Conservation (phyloP, 2,888 invertebrate species). For the Synanthedon formicaeformis region DNA sequence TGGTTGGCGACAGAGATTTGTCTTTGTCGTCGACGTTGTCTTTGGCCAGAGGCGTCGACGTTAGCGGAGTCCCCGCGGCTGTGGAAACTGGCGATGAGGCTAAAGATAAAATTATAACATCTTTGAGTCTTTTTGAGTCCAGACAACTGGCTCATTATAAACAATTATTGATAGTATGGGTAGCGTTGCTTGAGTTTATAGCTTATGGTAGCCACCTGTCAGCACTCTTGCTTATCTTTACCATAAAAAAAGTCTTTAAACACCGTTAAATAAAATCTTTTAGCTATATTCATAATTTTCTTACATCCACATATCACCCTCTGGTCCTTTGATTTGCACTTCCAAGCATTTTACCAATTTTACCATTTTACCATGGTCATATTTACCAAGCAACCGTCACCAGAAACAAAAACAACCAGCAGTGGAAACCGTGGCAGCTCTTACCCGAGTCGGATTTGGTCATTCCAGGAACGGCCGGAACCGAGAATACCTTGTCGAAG, state of each 20-base stretch:
- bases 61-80: conserved; percentile 34
- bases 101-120: conserved; percentile 2
- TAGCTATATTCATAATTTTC: too few relatives aligned
- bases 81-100: conserved; percentile 40
- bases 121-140: not conserved
- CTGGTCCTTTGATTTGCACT: too few relatives aligned
- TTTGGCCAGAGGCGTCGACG: conserved; percentile 29
- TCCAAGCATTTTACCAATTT: too few relatives aligned
- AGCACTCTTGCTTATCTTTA: too few relatives aligned
- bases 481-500: conserved; percentile 85
- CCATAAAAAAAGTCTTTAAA: too few relatives aligned
- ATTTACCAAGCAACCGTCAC: too few relatives aligned
- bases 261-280: too few relatives aligned
- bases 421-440: not conserved
- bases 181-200: not conserved
- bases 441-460: conserved; percentile 51
- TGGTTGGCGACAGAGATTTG: conserved; percentile 65
- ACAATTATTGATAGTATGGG: not conserved
- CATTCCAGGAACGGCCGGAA: conserved; percentile 77
- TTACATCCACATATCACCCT: too few relatives aligned
- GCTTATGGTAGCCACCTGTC: too few relatives aligned
- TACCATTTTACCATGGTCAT: too few relatives aligned
- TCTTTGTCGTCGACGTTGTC: conserved; percentile 44
- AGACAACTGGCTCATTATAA: not conserved
- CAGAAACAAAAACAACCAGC: too few relatives aligned